Percentiles rank a stretch among this genome's conserved stretches.
Conservation (phyloP, 2,113 vertebrate genomes). For the Psettodes erumei region DNA sequence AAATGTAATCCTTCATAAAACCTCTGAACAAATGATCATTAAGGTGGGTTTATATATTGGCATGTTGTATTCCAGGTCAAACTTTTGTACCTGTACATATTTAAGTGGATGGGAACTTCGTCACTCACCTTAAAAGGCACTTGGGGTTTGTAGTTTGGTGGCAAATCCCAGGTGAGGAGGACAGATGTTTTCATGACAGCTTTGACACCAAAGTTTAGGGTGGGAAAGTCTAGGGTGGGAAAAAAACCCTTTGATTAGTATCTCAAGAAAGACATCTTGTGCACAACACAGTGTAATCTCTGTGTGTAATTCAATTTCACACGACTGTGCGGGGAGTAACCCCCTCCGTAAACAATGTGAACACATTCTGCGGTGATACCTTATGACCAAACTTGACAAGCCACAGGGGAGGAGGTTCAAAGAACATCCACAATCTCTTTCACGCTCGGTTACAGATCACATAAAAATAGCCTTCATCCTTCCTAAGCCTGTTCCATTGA, state of each 20-base stretch:
- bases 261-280: slow-evolving; percentile 32
- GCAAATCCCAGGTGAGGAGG: slow-evolving; percentile 98
- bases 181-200: slow-evolving; percentile 97
- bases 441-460: slow-evolving; percentile 49
- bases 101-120: background rate
- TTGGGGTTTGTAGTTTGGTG: slow-evolving; percentile 94
- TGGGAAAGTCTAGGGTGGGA: slow-evolving; percentile 88
- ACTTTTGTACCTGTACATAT: background rate
- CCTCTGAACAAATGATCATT: background rate
- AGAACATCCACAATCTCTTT: slow-evolving; percentile 47
- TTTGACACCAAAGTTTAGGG: slow-evolving; percentile 94
- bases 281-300: slow-evolving; percentile 31
- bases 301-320: slow-evolving; percentile 61
- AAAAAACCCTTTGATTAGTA: slow-evolving; percentile 45
- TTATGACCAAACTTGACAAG: slow-evolving; percentile 45
- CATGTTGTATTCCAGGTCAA: background rate
- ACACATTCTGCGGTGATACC: slow-evolving; percentile 25
- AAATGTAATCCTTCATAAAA: background rate
- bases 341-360: slow-evolving; percentile 34
- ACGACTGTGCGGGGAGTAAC: slow-evolving; percentile 6
- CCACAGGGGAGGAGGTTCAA: slow-evolving; percentile 30
- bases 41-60: background rate
- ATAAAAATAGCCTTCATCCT: slow-evolving; percentile 59
- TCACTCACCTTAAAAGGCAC: slow-evolving; percentile 93
- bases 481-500: slow-evolving; percentile 36